A percentile compares a stretch with the other conserved stretches of the same genome.
Evolutionary conservation across 2,113 vertebrate genomes (phyloP).

Genomic region (Cyanistes caeruleus): DNA sequence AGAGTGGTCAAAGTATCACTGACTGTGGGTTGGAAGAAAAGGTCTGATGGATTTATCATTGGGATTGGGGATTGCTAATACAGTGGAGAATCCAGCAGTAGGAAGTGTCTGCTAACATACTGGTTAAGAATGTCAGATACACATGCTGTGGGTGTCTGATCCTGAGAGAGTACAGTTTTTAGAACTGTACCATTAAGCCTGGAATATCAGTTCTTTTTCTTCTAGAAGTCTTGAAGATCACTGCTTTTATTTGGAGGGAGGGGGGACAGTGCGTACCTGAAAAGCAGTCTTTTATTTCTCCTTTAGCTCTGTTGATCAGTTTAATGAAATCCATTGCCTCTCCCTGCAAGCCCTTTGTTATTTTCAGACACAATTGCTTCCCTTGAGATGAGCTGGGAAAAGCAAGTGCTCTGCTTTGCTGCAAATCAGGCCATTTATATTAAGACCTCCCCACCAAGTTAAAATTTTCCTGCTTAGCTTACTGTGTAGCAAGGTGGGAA

Average conservation of each 20-base stretch:
- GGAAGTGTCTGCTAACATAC: not conserved
- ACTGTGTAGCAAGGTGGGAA: not conserved
- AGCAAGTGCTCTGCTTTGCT: not conserved
- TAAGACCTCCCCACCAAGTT: not conserved
- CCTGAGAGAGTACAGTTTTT: not conserved
- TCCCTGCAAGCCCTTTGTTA: not conserved
- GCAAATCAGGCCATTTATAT: not conserved
- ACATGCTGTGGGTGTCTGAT: not conserved
- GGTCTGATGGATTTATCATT: not conserved
- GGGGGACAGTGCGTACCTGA: not conserved
- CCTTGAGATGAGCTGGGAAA: not conserved
- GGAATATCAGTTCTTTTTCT: not conserved
- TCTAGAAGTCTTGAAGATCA: not conserved
- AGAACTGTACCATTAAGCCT: not conserved
- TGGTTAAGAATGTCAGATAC: not conserved
- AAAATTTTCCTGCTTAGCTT: not conserved
- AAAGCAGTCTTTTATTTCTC: not conserved
- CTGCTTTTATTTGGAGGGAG: not conserved
- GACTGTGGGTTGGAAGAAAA: not conserved
- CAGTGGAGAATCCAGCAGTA: not conserved
- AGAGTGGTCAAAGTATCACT: not conserved
- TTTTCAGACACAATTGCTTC: not conserved
- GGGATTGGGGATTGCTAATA: not conserved
- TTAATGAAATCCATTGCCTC: not conserved
- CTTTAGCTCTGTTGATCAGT: not conserved